Percentiles rank a stretch among this genome's conserved stretches.
Conservation (phyloP, 2,888 invertebrate genomes). For the Tryphoninae sp. region DNA sequence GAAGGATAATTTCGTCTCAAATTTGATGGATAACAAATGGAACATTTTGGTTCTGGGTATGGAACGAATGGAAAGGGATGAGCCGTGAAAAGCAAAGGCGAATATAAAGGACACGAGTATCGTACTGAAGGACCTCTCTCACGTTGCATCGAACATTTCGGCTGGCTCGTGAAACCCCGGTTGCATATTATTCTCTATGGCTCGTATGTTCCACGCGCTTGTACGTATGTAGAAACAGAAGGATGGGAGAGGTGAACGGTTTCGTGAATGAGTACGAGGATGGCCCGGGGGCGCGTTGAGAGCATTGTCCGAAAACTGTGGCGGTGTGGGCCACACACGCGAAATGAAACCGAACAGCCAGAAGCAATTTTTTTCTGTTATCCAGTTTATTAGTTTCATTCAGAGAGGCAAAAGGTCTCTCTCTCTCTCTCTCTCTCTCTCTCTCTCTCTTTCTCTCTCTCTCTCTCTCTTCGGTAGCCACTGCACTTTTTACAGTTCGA, state of each 20-base stretch:
- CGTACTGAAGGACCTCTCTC: conserved; percentile 3
- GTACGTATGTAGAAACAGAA: conserved; percentile 29
- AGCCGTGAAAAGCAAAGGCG: conserved; percentile 46
- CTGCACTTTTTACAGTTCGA: conserved; percentile 39
- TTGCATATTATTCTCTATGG: conserved; percentile 57
- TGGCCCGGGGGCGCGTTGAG: conserved; percentile 56
- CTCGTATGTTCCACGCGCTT: background rate
- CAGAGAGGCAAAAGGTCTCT: conserved; percentile 63
- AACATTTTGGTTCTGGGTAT: conserved; percentile 68
- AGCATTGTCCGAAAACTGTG: conserved; percentile 64
- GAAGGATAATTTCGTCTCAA: conserved; percentile 42
- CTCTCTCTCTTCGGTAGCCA: conserved; percentile 25
- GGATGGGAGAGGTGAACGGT: conserved; percentile 52
- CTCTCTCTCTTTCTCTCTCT: too few relatives aligned
- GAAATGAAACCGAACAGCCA: conserved; percentile 75
- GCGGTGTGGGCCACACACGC: conserved; percentile 61
- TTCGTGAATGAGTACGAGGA: conserved; percentile 46
- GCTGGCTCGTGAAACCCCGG: conserved; percentile 33
- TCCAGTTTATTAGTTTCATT: conserved; percentile 77
- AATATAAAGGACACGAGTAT: conserved; percentile 41
- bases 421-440: conserved; percentile 12
- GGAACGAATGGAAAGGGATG: conserved; percentile 12
- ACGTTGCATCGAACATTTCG: conserved; percentile 59
- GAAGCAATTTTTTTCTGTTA: conserved; percentile 77
- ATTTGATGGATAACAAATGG: conserved; percentile 69